Evolutionary conservation across 2,113 vertebrate genomes (phyloP), one percentile per base, ranked within the genome.

Genomic region (Protobothrops mucrosquamatus): DNA sequence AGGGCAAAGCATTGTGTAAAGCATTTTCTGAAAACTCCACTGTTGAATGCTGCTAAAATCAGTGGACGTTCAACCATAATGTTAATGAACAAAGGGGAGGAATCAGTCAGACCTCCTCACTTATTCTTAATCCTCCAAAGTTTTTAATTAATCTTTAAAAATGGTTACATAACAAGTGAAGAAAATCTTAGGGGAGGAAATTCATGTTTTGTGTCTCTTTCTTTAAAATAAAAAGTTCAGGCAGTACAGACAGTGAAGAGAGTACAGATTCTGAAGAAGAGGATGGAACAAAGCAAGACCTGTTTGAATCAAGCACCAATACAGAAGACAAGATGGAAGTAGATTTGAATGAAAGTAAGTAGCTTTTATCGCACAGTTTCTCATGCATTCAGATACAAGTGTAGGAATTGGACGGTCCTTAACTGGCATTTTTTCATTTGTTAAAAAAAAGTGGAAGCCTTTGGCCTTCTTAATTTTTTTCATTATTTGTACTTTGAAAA

Each of bases 221-320:
- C 55, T 18, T 89, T 57, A 34, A 51, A 64, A 39, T 46, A 89
- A 85, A 97, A 97, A 99, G 99, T 96, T 99, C 99, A 48, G 99
- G 99, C 93, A 99, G 99, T 95, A 99, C 99, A 0, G 99, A 99
- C 97, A 99, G 99, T 5, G 99, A 99, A 96, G 99, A 99, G 95
- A 99, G 99, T 94, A 99, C 99, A 59, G 99, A 99, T 95, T 99
- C 99, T 0, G 99, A 99, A 96, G 99, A 99, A n/a, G 99, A 99
- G 92, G 99, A 99, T 90, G 98, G 97, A 92, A 89, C 97, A 2
- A 99, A 99, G 94, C 98, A 98, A 92, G 99, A 99, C 93, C 92
- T 98, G 2, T 99, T 99, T 61, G 99, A 99, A 85, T 96, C 98
- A 0, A 97, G 97, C 52, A 95, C 97, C 90, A 98, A 89, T 90